Base-by-base conservation (phyloP, 2,797 vertebrate species). In the Girardinus metallicus region DNA sequence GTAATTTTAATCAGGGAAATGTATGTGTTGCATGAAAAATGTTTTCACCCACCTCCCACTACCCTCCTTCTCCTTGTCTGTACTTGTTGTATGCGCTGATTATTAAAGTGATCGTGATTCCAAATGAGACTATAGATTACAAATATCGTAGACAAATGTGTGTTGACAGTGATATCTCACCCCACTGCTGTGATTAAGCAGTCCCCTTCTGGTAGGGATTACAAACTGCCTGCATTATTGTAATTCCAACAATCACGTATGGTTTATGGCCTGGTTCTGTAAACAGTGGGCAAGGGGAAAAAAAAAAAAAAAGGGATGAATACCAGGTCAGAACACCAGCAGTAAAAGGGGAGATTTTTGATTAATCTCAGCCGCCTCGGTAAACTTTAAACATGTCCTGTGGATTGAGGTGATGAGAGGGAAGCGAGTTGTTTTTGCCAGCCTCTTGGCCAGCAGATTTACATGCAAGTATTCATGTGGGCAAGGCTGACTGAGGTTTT, bases 171-270 rank as follows among this genome's bases (percentile, higher is more conserved):
- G 91, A 92, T 91, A 88, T 83, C 87, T 85, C 80, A 82, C 85
- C 85, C 83, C 73, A 18, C 78, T 82, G 83, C 74, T 87, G 82
- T 88, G 87, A 92, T 91, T 87, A 91, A 93, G 79, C 86, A 83
- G 82, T 85, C 74, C 84, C 88, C 88, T 93, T 88, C 87, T 89
- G 90, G 87, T 91, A 79, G 51, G 84, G 87, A 93, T 93, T 93
- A 90, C 80, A 87, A 93, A 91, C 73, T 83, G 87, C 62, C 70
- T 83, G 80, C 89, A 88, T 91, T 81, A 93, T 88, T 89, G 87
- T 86, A 87, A 91, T 86, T 91, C 79, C 89, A 91, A 92, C 83
- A 91, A 88, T 91, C 81, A 80, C 80, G 79, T 87, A 78, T 81
- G 84, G 81, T 92, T 92, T 83, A 85, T 62, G 8, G 81, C 85